A percentile compares a stretch with the other conserved stretches of the same genome.
phyloP scores from a whole-genome alignment of 2,797 vertebrate genomes.

The Danio choprae region DNA sequence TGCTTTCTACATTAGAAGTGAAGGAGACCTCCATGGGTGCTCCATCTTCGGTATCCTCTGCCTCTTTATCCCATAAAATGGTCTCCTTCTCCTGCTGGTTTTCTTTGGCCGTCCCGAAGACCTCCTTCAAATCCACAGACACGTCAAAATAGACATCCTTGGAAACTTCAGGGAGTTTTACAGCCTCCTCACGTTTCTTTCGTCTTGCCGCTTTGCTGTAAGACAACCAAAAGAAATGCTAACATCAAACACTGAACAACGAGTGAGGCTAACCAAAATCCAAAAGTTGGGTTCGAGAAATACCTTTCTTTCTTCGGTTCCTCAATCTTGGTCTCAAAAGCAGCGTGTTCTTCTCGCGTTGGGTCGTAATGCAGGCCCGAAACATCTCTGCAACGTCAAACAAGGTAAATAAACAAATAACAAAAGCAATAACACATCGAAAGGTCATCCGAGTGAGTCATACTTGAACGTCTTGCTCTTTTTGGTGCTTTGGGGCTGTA shows the following conservation, averaged over 20 bases:
- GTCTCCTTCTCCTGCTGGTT: slow-evolving; percentile 32
- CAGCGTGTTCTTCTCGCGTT: slow-evolving; percentile 85
- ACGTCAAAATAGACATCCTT: slow-evolving; percentile 87
- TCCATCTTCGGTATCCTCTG: slow-evolving; percentile 60
- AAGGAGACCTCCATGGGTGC: slow-evolving; percentile 25
- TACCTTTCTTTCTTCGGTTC: slow-evolving; percentile 86
- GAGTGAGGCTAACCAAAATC: background rate
- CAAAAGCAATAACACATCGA: background rate
- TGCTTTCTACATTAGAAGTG: background rate
- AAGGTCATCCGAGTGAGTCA: background rate
- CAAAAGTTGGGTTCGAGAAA: background rate
- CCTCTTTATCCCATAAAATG: slow-evolving; percentile 67
- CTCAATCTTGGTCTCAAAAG: slow-evolving; percentile 83
- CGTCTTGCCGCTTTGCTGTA: slow-evolving; percentile 83
- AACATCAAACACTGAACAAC: background rate
- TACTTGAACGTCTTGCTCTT: slow-evolving; percentile 90
- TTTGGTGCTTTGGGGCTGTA: slow-evolving; percentile 69
- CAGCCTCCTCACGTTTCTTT: slow-evolving; percentile 84
- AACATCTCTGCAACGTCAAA: slow-evolving; percentile 76
- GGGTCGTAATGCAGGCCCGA: slow-evolving; percentile 92
- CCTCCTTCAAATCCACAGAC: slow-evolving; percentile 82
- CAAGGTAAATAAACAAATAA: background rate
- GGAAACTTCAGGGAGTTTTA: slow-evolving; percentile 88
- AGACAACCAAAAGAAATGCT: background rate
- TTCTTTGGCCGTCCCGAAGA: slow-evolving; percentile 76